phyloP scores from a whole-genome alignment of 2,113 vertebrate genomes.

The Canis aureus region DNA sequence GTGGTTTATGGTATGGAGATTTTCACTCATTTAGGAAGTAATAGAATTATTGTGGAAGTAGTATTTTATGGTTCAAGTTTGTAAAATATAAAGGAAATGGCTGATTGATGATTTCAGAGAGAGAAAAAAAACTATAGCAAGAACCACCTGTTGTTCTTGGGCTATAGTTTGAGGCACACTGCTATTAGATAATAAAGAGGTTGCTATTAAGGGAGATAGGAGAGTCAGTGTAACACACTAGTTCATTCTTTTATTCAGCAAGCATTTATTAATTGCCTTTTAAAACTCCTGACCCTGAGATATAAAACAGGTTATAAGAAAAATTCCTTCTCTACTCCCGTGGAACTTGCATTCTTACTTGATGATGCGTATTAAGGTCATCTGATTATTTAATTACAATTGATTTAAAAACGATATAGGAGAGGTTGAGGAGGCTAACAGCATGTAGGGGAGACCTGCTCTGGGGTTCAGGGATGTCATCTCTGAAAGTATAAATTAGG shows the following conservation, averaged over 20 bases:
- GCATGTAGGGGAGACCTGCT: background rate
- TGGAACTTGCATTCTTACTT: constrained; percentile 38
- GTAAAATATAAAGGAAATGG: constrained; percentile 63
- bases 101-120: background rate
- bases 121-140: background rate
- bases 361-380: background rate
- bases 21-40: constrained; percentile 12
- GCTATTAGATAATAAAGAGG: background rate
- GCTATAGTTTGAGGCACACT: constrained; percentile 30
- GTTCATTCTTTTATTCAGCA: constrained; percentile 38
- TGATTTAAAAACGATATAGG: constrained; percentile 1
- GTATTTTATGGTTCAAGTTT: constrained; percentile 55
- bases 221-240: background rate
- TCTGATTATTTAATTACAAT: constrained; percentile 41
- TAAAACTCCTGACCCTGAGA: background rate
- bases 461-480: background rate
- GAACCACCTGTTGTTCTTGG: background rate
- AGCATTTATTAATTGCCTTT: constrained; percentile 36
- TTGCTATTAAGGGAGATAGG: background rate
- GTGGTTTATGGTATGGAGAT: constrained; percentile 24
- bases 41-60: constrained; percentile 41
- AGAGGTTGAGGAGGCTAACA: background rate
- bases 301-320: constrained; percentile 52
- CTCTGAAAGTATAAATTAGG: background rate
- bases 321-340: background rate